Percentiles rank a stretch among this genome's conserved stretches.
These are phyloP conservation scores for Cryptoprocta ferox DNA, from an alignment of 2,797 vertebrate species.

Conservation along the genomic window DNA sequence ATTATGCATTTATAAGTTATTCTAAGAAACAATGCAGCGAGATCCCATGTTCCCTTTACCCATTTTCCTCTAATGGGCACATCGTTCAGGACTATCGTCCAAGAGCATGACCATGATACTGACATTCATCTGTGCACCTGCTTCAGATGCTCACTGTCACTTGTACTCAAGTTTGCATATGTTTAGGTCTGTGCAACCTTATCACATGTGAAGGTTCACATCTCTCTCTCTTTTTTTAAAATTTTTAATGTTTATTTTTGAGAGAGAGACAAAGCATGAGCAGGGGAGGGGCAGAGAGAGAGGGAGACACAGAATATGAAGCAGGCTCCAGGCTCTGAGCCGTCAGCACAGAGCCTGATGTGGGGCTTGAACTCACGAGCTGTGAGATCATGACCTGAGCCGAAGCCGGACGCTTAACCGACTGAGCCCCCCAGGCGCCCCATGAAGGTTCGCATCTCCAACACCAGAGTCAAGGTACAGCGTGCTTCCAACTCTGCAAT, in stretches of 20 bases:
- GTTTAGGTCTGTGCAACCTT: background rate
- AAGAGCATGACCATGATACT: background rate
- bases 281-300: too few species aligned
- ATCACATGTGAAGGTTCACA: background rate
- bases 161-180: background rate
- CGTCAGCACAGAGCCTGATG: too few species aligned
- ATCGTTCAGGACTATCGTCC: background rate
- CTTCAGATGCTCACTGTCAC: background rate
- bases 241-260: too few species aligned
- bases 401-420: too few species aligned
- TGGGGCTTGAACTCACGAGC: too few species aligned
- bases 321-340: too few species aligned
- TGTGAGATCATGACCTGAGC: too few species aligned
- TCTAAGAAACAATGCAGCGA: background rate
- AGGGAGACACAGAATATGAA: too few species aligned
- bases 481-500: accelerated
- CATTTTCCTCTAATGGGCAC: background rate
- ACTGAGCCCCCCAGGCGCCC: too few species aligned
- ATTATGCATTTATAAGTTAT: background rate
- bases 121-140: background rate
- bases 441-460: background rate
- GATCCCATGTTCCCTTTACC: background rate
- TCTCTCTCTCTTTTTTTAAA: too few species aligned
- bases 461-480: background rate
- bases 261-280: too few species aligned